Percentiles rank a stretch among this genome's conserved stretches.
Evolutionary conservation across 2,888 invertebrate species (phyloP).

Genomic region (Dryocosmus kuriphilus): DNA sequence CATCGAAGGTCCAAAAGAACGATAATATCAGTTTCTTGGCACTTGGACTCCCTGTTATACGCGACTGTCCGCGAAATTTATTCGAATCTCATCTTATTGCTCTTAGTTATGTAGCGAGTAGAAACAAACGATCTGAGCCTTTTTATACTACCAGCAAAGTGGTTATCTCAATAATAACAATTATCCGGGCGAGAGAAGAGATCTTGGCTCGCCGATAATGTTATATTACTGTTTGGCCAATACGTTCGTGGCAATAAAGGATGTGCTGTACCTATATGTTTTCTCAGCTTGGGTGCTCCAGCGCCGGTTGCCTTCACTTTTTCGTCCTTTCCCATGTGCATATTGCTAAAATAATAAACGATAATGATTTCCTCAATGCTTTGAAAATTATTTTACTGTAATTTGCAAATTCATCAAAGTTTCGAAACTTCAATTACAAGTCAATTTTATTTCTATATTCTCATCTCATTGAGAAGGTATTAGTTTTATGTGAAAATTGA

Average conservation of each 20-base stretch:
- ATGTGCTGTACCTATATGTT: neutral
- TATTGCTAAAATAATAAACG: neutral
- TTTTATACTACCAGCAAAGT: conserved; percentile 7
- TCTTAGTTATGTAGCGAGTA: conserved; percentile 35
- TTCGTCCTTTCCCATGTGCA: neutral
- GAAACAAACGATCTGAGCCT: conserved; percentile 35
- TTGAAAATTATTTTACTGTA: neutral
- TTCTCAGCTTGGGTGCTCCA: conserved; percentile 14
- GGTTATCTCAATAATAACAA: conserved; percentile 41
- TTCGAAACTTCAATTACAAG: neutral
- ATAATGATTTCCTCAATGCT: neutral
- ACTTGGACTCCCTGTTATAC: conserved; percentile 41
- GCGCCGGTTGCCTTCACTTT: neutral
- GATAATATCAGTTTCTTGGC: conserved; percentile 41
- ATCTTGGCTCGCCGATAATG: conserved; percentile 31
- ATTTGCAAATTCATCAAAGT: neutral
- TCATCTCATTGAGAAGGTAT: too few species aligned
- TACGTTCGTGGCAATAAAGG: conserved; percentile 25
- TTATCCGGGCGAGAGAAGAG: conserved; percentile 37
- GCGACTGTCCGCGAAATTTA: conserved; percentile 37
- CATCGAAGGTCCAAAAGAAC: conserved; percentile 39
- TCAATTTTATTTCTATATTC: neutral
- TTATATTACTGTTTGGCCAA: conserved; percentile 35
- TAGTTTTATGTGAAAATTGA: too few species aligned
- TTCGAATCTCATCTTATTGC: conserved; percentile 36